Evolutionary conservation across 2,888 invertebrate species (phyloP).

Genomic region (Antheraea yamamai): DNA sequence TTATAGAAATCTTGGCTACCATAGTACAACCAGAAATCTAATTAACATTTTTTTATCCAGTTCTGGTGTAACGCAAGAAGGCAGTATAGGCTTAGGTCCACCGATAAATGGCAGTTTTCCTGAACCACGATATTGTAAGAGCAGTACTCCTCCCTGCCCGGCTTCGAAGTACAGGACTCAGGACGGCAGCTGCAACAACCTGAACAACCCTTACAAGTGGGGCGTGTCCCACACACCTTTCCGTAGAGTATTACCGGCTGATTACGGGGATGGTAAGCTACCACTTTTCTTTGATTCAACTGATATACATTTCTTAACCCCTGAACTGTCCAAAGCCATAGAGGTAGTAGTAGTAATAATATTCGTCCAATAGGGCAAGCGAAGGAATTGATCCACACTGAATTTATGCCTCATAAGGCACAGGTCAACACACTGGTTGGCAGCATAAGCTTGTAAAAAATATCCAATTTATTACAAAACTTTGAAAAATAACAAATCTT

Average conservation of each 20-base stretch:
- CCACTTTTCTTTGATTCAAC: slow-evolving; percentile 5
- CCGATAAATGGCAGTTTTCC: slow-evolving; percentile 55
- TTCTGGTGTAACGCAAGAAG: slow-evolving; percentile 40
- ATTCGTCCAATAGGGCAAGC: too few relatives aligned
- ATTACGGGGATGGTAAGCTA: slow-evolving; percentile 87
- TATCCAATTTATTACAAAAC: too few relatives aligned
- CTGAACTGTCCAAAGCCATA: too few relatives aligned
- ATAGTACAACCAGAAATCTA: neutral
- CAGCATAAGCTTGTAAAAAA: too few relatives aligned
- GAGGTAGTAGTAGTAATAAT: too few relatives aligned
- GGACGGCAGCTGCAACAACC: slow-evolving; percentile 91
- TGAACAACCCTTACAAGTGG: slow-evolving; percentile 83
- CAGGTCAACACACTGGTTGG: too few relatives aligned
- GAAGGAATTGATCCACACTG: too few relatives aligned
- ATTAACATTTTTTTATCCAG: slow-evolving; percentile 38
- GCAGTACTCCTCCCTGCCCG: slow-evolving; percentile 57
- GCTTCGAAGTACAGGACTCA: slow-evolving; percentile 83
- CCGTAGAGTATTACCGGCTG: slow-evolving; percentile 86
- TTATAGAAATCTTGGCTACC: too few relatives aligned
- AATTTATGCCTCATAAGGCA: too few relatives aligned
- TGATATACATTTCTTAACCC: too few relatives aligned
- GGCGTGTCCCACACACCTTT: slow-evolving; percentile 90
- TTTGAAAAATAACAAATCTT: too few relatives aligned
- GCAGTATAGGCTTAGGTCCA: slow-evolving; percentile 64
- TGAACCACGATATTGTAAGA: slow-evolving; percentile 57